Conservation (phyloP, 2,113 vertebrate species). For the Sander vitreus region DNA sequence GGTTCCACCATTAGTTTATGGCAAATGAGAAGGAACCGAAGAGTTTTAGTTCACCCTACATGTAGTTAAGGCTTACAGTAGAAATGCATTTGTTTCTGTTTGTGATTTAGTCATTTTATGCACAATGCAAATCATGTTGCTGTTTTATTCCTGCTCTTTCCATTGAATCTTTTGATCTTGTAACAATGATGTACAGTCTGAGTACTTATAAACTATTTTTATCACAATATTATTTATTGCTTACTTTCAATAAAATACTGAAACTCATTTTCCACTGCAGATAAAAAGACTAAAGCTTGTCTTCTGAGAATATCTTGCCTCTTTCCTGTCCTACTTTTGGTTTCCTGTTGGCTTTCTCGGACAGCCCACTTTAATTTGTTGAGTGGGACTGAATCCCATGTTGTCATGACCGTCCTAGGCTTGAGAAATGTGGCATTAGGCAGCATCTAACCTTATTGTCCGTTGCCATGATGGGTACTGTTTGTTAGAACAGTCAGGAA, state of each 20-base stretch:
- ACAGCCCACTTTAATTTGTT: not conserved
- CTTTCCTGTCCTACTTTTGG: not conserved
- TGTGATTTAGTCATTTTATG: slow-evolving; percentile 80
- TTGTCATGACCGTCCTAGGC: no score
- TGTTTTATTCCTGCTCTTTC: slow-evolving; percentile 84
- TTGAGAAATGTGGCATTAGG: not conserved
- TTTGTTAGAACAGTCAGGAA: no score
- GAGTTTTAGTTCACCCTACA: slow-evolving; percentile 76
- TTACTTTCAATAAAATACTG: slow-evolving; percentile 99
- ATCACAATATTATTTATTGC: slow-evolving; percentile 99
- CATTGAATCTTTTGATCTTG: slow-evolving; percentile 88
- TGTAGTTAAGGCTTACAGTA: slow-evolving; percentile 76
- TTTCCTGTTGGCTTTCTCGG: not conserved
- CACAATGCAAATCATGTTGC: slow-evolving; percentile 88
- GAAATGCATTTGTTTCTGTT: slow-evolving; percentile 64
- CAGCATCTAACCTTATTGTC: not conserved
- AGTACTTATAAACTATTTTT: slow-evolving; percentile 98
- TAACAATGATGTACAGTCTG: slow-evolving; percentile 98
- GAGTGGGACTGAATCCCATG: not conserved
- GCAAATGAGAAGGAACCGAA: slow-evolving; percentile 56
- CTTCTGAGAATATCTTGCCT: not conserved
- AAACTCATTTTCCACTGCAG: slow-evolving; percentile 96
- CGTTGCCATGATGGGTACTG: not conserved
- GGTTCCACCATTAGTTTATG: slow-evolving; percentile 53
- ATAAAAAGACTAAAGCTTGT: slow-evolving; percentile 76